Percentiles rank a stretch among this genome's conserved stretches.
Evolutionary conservation across 2,113 vertebrate genomes (phyloP).

Genomic region (Hippopotamus amphibius): DNA sequence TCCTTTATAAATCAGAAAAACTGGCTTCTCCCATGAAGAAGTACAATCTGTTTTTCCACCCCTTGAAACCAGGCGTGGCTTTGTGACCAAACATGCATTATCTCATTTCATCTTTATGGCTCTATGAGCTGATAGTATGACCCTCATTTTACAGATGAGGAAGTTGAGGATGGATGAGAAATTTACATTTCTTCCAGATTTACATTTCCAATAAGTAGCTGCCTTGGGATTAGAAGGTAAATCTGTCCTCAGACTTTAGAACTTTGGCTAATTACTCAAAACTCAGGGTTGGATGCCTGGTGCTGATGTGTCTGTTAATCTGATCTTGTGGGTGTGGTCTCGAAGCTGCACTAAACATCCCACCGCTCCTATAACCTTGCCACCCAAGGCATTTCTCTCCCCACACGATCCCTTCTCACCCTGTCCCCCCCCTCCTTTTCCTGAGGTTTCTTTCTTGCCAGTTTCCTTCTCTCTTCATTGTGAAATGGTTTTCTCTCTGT

Average conservation of each 20-base stretch:
- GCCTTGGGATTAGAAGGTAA: background rate
- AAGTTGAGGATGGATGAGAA: background rate
- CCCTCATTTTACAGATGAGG: background rate
- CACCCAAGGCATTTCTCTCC: constrained; percentile 55
- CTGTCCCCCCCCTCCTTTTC: background rate
- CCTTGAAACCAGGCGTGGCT: background rate
- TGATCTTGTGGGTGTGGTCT: background rate
- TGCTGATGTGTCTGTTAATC: background rate
- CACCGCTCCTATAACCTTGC: background rate
- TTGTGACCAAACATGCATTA: background rate
- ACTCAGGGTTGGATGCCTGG: background rate
- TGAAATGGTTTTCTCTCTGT: constrained; percentile 79
- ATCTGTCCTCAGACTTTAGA: constrained; percentile 14
- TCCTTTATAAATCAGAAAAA: background rate
- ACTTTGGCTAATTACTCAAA: constrained; percentile 20
- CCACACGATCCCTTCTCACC: background rate
- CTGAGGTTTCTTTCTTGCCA: constrained; percentile 61
- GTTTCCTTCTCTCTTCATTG: constrained; percentile 76
- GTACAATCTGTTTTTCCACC: background rate
- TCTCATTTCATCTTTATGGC: background rate
- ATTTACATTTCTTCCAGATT: background rate
- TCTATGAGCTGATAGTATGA: background rate
- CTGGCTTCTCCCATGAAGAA: background rate
- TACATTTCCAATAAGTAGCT: background rate
- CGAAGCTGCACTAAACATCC: background rate